phyloP scores from a whole-genome alignment of 2,797 vertebrate genomes.

The Rhabdomys pumilio region DNA sequence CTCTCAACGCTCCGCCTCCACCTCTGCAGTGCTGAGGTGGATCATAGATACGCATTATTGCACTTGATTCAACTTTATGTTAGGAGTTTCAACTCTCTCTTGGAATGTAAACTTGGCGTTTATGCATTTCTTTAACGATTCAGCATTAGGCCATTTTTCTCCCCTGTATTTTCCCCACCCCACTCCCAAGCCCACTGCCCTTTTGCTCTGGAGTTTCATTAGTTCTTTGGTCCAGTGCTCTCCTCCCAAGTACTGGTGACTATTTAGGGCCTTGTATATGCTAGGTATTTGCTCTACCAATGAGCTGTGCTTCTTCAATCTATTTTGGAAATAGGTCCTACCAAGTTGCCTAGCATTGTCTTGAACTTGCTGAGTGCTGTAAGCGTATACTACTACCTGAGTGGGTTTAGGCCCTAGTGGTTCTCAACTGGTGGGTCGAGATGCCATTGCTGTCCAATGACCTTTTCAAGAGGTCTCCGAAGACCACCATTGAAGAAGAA shows the following conservation, averaged over 20 bases:
- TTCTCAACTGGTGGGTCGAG: background rate
- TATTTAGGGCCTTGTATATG: background rate
- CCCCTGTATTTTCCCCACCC: background rate
- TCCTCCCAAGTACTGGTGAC: background rate
- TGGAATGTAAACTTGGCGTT: background rate
- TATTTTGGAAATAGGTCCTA: background rate
- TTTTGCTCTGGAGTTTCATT: slow-evolving; percentile 30
- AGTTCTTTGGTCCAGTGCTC: background rate
- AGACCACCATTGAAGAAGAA: background rate
- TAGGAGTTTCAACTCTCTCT: slow-evolving; percentile 34
- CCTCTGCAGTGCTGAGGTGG: background rate
- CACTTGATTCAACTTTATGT: background rate
- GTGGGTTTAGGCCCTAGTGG: background rate
- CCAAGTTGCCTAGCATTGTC: background rate
- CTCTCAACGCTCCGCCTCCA: background rate
- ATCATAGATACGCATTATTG: background rate
- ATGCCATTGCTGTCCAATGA: background rate
- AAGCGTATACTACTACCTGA: background rate
- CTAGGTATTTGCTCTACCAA: too few species aligned
- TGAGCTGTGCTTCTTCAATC: background rate
- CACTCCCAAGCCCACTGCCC: too few species aligned
- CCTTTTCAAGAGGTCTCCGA: background rate
- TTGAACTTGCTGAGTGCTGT: background rate
- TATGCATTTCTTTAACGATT: slow-evolving; percentile 29
- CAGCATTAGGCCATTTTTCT: background rate